Evolutionary conservation across 2,888 invertebrate species (phyloP).

Genomic region (Cantharis lateralis): DNA sequence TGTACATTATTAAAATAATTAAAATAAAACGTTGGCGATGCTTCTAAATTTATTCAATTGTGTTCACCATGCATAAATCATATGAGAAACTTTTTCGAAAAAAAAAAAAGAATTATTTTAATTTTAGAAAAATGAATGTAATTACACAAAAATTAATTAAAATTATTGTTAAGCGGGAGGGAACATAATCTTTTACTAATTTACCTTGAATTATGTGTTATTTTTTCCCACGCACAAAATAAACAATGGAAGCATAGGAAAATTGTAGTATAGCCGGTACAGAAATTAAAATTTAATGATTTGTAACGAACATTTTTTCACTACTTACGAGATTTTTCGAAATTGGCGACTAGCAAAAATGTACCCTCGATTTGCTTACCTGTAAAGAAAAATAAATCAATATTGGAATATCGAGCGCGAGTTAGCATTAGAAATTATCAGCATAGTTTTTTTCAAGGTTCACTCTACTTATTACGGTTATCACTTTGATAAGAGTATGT

Average conservation of each 20-base stretch:
- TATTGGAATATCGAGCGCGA: neutral
- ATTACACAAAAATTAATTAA: neutral
- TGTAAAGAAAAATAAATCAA: slow-evolving; percentile 1
- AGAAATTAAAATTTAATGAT: neutral
- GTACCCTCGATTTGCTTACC: neutral
- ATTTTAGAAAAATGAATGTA: neutral
- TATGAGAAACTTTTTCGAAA: neutral
- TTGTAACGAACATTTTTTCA: neutral
- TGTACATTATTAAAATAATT: neutral
- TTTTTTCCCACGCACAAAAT: neutral
- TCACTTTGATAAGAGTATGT: neutral
- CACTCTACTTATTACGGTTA: slow-evolving; percentile 1
- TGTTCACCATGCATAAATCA: neutral
- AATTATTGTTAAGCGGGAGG: neutral
- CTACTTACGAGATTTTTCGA: neutral
- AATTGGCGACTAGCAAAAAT: neutral
- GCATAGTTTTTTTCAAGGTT: neutral
- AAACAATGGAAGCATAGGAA: neutral
- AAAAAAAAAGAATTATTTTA: neutral
- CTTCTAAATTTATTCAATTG: neutral
- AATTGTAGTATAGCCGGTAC: neutral
- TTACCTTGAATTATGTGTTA: neutral
- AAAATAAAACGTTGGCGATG: neutral
- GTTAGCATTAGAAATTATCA: neutral
- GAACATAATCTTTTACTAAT: neutral